These are phyloP conservation scores for Orussus abietinus DNA, from an alignment of 1,140 invertebrate genomes.

Conservation along the genomic window DNA sequence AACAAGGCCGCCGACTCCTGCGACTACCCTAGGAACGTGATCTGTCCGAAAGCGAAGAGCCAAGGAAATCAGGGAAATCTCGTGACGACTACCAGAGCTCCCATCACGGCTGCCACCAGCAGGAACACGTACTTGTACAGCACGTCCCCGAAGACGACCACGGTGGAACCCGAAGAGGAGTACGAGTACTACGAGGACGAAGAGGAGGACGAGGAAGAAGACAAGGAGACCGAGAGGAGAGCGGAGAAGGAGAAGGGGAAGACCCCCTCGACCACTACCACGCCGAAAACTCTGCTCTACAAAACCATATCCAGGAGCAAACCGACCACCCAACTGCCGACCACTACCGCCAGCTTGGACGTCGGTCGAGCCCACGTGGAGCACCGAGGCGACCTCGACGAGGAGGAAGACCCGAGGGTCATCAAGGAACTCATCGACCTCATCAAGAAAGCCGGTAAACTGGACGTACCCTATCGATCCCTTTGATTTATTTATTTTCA, in stretches of 20 bases:
- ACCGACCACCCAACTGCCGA: slow-evolving; percentile 30
- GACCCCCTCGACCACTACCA: slow-evolving; percentile 30
- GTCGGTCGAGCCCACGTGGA: slow-evolving; percentile 11
- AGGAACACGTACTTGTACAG: slow-evolving; percentile 45
- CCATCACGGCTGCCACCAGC: slow-evolving; percentile 52
- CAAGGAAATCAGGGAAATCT: too few relatives aligned
- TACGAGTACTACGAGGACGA: slow-evolving; percentile 64
- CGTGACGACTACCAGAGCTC: slow-evolving; percentile 48
- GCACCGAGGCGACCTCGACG: slow-evolving; percentile 19
- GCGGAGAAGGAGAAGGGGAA: slow-evolving; percentile 37
- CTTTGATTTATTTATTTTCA: not conserved
- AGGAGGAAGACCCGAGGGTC: slow-evolving; percentile 75
- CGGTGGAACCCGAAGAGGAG: slow-evolving; percentile 53
- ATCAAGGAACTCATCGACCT: slow-evolving; percentile 80
- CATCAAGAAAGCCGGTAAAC: slow-evolving; percentile 72
- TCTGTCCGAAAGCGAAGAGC: slow-evolving; percentile 60
- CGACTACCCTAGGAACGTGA: slow-evolving; percentile 84
- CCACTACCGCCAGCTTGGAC: slow-evolving; percentile 22
- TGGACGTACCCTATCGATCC: not conserved
- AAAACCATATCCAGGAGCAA: slow-evolving; percentile 45
- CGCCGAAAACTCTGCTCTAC: slow-evolving; percentile 39
- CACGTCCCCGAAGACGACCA: slow-evolving; percentile 55
- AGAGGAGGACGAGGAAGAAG: slow-evolving; percentile 42
- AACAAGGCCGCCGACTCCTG: slow-evolving; percentile 89
- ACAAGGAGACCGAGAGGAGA: slow-evolving; percentile 28